Conservation (phyloP, 2,888 invertebrate genomes). For the Papilio gigon region DNA sequence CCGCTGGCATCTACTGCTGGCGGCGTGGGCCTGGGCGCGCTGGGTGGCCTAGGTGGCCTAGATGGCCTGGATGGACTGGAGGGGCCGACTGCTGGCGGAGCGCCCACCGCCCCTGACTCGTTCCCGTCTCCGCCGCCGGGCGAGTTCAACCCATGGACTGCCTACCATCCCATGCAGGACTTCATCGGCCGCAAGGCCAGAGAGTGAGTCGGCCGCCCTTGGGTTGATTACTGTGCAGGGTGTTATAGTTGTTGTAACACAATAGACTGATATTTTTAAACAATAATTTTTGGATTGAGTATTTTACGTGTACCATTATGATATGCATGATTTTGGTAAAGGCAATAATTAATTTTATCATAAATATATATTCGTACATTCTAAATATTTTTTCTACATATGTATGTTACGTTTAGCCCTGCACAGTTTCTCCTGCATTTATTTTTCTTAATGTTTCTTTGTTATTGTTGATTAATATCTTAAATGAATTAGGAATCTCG, state of each 20-base stretch:
- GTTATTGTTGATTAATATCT: slow-evolving; percentile 68
- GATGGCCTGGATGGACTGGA: neutral
- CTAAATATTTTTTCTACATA: neutral
- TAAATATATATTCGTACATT: neutral
- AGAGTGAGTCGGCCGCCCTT: slow-evolving; percentile 58
- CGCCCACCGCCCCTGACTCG: slow-evolving; percentile 48
- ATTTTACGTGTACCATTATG: neutral
- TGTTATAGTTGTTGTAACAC: neutral
- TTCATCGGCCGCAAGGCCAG: slow-evolving; percentile 58
- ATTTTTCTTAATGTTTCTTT: slow-evolving; percentile 51
- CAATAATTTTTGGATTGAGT: neutral
- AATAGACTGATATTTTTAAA: neutral
- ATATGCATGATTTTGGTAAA: slow-evolving; percentile 8
- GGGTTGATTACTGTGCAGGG: slow-evolving; percentile 40
- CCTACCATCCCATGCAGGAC: slow-evolving; percentile 69
- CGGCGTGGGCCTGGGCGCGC: slow-evolving; percentile 16
- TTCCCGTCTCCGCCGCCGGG: slow-evolving; percentile 48
- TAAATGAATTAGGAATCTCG: slow-evolving; percentile 63
- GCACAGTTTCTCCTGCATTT: slow-evolving; percentile 36
- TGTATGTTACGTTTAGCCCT: slow-evolving; percentile 35
- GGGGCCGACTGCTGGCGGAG: slow-evolving; percentile 57
- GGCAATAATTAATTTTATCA: neutral
- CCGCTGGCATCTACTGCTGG: slow-evolving; percentile 23
- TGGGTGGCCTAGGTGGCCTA: neutral
- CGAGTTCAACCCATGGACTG: slow-evolving; percentile 76